Evolutionary conservation across 2,888 invertebrate genomes (phyloP).

Genomic region (Leucophenga maculata): DNA sequence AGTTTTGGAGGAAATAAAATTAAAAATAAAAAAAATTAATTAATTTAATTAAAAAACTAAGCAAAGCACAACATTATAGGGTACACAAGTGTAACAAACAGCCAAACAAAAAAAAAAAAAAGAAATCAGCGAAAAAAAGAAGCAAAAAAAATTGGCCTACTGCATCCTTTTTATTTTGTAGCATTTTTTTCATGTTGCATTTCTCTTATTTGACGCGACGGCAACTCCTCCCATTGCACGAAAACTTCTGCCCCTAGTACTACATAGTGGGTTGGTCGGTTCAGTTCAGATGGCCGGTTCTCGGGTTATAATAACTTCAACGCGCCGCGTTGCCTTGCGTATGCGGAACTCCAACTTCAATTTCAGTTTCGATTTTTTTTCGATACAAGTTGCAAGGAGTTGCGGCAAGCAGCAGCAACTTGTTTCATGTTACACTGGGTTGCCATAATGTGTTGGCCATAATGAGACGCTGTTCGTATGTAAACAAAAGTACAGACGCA

Average conservation of each 20-base stretch:
- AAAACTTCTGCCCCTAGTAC: not conserved
- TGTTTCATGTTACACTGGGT: conserved; percentile 4
- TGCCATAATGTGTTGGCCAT: conserved; percentile 25
- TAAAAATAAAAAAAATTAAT: too few species aligned
- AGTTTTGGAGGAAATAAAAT: too few species aligned
- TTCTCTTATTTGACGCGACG: not conserved
- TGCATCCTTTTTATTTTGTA: not conserved
- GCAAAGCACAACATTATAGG: too few species aligned
- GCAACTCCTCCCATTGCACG: conserved; percentile 12
- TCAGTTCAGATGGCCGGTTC: not conserved
- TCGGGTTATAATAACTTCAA: conserved; percentile 27
- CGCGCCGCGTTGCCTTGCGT: not conserved
- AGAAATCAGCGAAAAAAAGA: not conserved
- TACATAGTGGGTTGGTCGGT: not conserved
- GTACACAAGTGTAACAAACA: not conserved
- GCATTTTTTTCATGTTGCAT: too few species aligned
- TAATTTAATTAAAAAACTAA: too few species aligned
- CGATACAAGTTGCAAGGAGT: too few species aligned
- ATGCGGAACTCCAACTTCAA: not conserved
- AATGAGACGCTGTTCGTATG: conserved; percentile 20
- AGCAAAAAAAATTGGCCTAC: not conserved
- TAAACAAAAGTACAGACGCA: not conserved
- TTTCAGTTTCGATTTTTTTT: not conserved
- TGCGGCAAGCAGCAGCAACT: not conserved
- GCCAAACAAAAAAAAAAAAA: conserved; percentile 2